phyloP scores from a whole-genome alignment of 2,888 invertebrate species.

The Meteorus colon region DNA sequence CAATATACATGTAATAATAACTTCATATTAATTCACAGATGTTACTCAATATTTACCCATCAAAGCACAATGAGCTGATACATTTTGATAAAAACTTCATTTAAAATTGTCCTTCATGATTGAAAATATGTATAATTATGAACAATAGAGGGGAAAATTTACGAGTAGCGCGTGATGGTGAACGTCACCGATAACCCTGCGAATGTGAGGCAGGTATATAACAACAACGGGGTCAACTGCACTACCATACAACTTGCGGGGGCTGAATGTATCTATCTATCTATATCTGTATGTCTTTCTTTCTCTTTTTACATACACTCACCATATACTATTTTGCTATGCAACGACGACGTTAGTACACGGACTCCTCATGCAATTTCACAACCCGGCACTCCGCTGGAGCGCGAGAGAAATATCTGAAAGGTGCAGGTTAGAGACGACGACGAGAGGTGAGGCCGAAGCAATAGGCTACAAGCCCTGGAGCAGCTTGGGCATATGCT shows the following conservation, averaged over 20 bases:
- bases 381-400: slow-evolving; percentile 57
- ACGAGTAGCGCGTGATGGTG: background rate
- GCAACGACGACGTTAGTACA: slow-evolving; percentile 24
- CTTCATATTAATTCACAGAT: background rate
- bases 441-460: slow-evolving; percentile 59
- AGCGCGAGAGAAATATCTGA: slow-evolving; percentile 67
- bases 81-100: background rate
- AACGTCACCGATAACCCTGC: slow-evolving; percentile 8
- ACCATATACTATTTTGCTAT: slow-evolving; percentile 33
- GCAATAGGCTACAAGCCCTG: slow-evolving; percentile 55
- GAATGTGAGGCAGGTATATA: slow-evolving; percentile 4
- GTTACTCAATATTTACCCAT: background rate
- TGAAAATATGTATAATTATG: background rate
- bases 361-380: slow-evolving; percentile 48
- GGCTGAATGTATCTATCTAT: slow-evolving; percentile 33
- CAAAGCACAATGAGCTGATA: background rate
- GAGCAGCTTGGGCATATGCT: slow-evolving; percentile 54
- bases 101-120: background rate
- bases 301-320: slow-evolving; percentile 38
- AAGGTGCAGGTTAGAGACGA: slow-evolving; percentile 65
- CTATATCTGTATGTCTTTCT: slow-evolving; percentile 24
- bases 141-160: background rate
- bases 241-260: slow-evolving; percentile 21
- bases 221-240: slow-evolving; percentile 34
- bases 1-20: background rate